phyloP scores from a whole-genome alignment of 2,113 vertebrate genomes.

The Bujurquina vittata region DNA sequence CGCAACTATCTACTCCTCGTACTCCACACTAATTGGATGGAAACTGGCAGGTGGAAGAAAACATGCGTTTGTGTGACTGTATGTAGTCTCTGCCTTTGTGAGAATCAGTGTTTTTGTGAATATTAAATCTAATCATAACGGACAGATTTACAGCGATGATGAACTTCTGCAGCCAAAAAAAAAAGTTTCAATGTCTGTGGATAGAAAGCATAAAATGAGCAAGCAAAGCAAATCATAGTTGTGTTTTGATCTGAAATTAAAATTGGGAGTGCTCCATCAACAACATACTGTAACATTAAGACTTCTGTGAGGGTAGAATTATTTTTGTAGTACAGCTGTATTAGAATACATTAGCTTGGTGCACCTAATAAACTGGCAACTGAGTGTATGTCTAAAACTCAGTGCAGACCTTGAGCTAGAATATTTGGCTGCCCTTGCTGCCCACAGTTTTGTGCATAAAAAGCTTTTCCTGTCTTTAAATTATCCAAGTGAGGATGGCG shows the following conservation, averaged over 20 bases:
- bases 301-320: neutral
- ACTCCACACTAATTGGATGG: slow-evolving; percentile 63
- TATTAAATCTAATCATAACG: slow-evolving; percentile 17
- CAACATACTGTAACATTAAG: neutral
- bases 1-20: slow-evolving; percentile 36
- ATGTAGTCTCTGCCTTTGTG: neutral
- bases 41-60: slow-evolving; percentile 51
- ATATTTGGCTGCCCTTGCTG: slow-evolving; percentile 48
- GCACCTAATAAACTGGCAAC: slow-evolving; percentile 19
- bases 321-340: neutral
- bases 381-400: slow-evolving; percentile 18
- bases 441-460: slow-evolving; percentile 53
- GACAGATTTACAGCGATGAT: slow-evolving; percentile 19
- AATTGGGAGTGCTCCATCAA: neutral
- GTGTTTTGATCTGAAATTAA: neutral
- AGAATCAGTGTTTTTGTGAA: neutral
- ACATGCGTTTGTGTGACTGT: slow-evolving; percentile 22
- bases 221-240: neutral
- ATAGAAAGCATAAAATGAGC: neutral
- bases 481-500: slow-evolving; percentile 62
- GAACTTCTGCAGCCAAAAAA: neutral
- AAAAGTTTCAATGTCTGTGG: neutral
- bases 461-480: slow-evolving; percentile 59
- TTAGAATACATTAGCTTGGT: slow-evolving; percentile 4
- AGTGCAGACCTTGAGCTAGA: slow-evolving; percentile 48